Base-by-base conservation (phyloP, 1,140 invertebrate genomes). In the Venustaconcha ellipsiformis region DNA sequence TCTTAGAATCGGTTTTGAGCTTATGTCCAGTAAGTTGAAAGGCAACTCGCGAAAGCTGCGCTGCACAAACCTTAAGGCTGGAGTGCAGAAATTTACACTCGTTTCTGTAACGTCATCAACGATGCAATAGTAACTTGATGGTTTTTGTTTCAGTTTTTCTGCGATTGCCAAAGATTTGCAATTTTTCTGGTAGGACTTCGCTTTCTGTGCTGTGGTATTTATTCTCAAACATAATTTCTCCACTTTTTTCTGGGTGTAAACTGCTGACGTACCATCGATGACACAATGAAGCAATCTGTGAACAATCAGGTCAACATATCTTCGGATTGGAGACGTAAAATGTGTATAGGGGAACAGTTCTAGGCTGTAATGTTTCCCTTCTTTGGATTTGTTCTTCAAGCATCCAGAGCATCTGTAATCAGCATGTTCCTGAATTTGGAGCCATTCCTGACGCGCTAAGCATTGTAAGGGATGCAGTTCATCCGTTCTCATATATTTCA, bases 291-390 rank as follows among this genome's bases (percentile, higher is more conserved):
- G 88, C 75, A 92, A 92, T 86, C 95, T 92, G 88, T 98, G 97
- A 17, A 97, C 96, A 84, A 98, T 92, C 55, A 97, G 92, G 89
- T 98, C 96, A 1, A 96, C 92, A 91, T 97, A 98, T 69, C 96
- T 92, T 83, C 96, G 90, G 80, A 98, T 97, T 0, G 97, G 97
- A 56, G 95, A 97, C 14, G 96, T 98, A 85, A 98, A 98, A 90
- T 97, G 74, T 26, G 74, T 76, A 30, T 76, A 90, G 30, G 55
- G 65, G 20, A 20, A 66, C 5, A 78, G 57, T 58, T 81, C 66
- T 30, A 82, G 64, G 55, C 57, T 65, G 57, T 59, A 78, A 69
- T 84, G 80, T 64, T 59, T 62, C 15, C 68, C 72, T 30, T 67
- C 56, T 48, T 48, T 60, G 8, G 79, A 64, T 18, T 57, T 18